Base-by-base conservation (phyloP, 1,140 invertebrate genomes). In the Drosophila cardini region DNA sequence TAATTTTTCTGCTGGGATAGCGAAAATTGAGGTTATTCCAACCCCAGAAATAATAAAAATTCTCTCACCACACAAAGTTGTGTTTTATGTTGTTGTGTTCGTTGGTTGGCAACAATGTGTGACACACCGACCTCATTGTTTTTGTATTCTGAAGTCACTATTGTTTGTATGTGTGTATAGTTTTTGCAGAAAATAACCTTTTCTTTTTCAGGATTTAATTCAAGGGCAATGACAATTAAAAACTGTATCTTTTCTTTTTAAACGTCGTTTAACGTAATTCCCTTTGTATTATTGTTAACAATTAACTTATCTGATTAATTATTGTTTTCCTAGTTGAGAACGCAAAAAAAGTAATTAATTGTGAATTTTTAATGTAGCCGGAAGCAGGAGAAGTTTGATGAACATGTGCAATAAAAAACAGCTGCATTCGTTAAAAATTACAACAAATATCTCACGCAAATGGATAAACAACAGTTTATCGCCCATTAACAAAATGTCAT, bases 21-120 rank as follows among this genome's bases (percentile, higher is more conserved):
- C 50, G 57, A 43, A 74, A 82, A 82, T 81, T 70, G 82, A 82
- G 79, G 79, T 81, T 81, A 81, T 40, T 32, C 79, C 26, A 43
- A 21, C 42, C 53, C 56, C 58, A 21, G 5, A 42, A 70, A 82
- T 81, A 82, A 81, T 72, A 76, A 64, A 65, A 80, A 46, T 64
- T 3, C 21, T n/a, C 21, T 26, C 21, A 26, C 21, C 74, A 77
- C 46, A 65, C 62, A 79, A 74, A 80, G 58, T 80, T 80, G 45
- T 70, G 40, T 78, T 69, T 79, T 74, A 45, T 72, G 58, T 60
- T 78, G 55, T 42, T 73, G 45, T 45, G 42, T 40, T 55, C n/a
- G 72, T 74, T 74, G 70, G 79, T 63, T 81, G 64, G 79, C 79
- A 82, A 82, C 79, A 78, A 72, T 72, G 45, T 36, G 57, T 26